Evolutionary conservation across 53 echinoderm and acorn worm genomes (phyloP).

Genomic region (Crossaster papposus): DNA sequence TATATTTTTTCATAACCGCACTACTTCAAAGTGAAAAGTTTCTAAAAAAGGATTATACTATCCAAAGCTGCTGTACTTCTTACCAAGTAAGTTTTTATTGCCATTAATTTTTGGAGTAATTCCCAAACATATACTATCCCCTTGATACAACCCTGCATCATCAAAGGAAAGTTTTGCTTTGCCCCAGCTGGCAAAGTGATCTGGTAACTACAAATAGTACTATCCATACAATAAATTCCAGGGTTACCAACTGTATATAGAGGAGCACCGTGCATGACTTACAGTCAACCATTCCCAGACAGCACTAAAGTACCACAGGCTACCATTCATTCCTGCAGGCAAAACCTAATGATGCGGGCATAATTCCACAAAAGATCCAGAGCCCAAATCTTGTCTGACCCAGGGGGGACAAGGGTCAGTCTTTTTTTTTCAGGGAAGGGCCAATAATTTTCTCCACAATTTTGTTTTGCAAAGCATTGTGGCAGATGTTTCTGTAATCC

Average conservation of each 20-base stretch:
- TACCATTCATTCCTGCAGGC: not conserved
- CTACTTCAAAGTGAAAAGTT: no score
- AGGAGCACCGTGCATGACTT: not conserved
- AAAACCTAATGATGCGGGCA: conserved; percentile 51
- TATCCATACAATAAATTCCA: not conserved
- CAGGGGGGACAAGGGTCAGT: conserved; percentile 20
- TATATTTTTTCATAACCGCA: no score
- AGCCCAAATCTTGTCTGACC: conserved; percentile 54
- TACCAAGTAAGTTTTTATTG: no score
- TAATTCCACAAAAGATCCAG: conserved; percentile 39
- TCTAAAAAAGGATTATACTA: no score
- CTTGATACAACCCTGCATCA: not conserved
- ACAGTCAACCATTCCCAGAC: conserved; percentile 18
- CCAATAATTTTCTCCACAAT: not conserved
- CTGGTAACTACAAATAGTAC: not conserved
- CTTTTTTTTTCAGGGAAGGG: not conserved
- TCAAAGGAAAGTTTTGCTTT: not conserved
- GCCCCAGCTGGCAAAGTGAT: conserved; percentile 9
- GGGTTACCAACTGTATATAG: no score
- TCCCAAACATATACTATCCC: no score
- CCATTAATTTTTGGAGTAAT: no score
- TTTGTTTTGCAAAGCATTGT: not conserved
- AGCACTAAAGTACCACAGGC: not conserved
- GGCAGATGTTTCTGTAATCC: conserved; percentile 43
- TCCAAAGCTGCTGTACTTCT: no score